Percentiles rank a stretch among this genome's conserved stretches.
Conservation (phyloP, 2,113 vertebrate genomes). For the Osmerus mordax region DNA sequence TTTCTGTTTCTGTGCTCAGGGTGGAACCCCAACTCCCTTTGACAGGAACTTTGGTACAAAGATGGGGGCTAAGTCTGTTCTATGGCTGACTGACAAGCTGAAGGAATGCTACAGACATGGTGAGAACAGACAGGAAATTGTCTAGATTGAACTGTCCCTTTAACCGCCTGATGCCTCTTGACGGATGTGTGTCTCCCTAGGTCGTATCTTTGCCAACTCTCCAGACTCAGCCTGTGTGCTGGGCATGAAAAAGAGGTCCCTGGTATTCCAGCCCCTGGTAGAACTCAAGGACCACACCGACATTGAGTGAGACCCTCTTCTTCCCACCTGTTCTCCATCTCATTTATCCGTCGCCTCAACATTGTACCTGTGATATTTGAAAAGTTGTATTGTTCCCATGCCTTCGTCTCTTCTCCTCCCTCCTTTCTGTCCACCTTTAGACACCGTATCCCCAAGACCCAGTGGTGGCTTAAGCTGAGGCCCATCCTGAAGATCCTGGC, state of each 20-base stretch:
- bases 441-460: slow-evolving; percentile 83
- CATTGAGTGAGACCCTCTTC: slow-evolving; percentile 77
- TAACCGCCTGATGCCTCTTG: slow-evolving; percentile 11
- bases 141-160: not conserved
- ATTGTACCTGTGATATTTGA: slow-evolving; percentile 13
- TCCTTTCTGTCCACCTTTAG: slow-evolving; percentile 52
- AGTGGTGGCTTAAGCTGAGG: slow-evolving; percentile 89
- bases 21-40: slow-evolving; percentile 85
- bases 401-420: not conserved
- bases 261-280: slow-evolving; percentile 79
- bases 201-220: slow-evolving; percentile 87
- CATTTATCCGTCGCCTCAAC: not conserved
- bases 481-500: slow-evolving; percentile 89
- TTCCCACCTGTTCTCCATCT: not conserved
- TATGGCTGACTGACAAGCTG: slow-evolving; percentile 86
- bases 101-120: slow-evolving; percentile 87
- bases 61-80: slow-evolving; percentile 85
- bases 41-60: slow-evolving; percentile 91
- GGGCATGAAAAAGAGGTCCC: slow-evolving; percentile 83
- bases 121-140: slow-evolving; percentile 40
- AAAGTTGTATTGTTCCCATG: too few relatives aligned
- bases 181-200: slow-evolving; percentile 57
- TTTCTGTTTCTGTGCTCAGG: slow-evolving; percentile 61
- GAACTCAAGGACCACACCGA: slow-evolving; percentile 81
- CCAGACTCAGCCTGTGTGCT: slow-evolving; percentile 82